Evolutionary conservation across 2,888 invertebrate genomes (phyloP).

Genomic region (Scaptomyza parva): DNA sequence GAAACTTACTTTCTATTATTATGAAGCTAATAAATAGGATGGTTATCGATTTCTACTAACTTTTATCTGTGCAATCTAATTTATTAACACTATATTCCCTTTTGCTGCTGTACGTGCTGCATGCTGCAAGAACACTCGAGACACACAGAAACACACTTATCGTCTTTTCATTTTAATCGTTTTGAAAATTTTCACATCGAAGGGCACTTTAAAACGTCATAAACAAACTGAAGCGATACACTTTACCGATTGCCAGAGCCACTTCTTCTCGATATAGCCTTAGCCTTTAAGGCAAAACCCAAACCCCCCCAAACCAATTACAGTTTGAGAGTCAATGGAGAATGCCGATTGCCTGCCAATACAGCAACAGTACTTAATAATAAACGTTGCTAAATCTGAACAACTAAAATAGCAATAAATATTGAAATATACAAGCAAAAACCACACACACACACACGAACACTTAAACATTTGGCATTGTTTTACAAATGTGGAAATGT

Average conservation of each 20-base stretch:
- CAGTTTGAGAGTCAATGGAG: slow-evolving; percentile 6
- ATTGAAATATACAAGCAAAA: slow-evolving; percentile 41
- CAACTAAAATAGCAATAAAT: slow-evolving; percentile 63
- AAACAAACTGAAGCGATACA: slow-evolving; percentile 41
- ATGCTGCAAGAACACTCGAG: too few species aligned
- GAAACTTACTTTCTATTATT: too few species aligned
- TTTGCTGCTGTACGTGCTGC: background rate
- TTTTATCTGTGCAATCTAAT: slow-evolving; percentile 10
- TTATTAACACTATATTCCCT: background rate
- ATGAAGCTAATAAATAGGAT: too few species aligned
- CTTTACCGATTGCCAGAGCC: slow-evolving; percentile 23
- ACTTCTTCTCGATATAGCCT: slow-evolving; percentile 16
- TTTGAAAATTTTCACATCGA: slow-evolving; percentile 18
- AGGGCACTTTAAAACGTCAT: slow-evolving; percentile 27
- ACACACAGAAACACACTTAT: slow-evolving; percentile 20
- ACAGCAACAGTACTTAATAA: slow-evolving; percentile 71
- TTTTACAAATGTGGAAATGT: slow-evolving; percentile 63
- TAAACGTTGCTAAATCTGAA: slow-evolving; percentile 51
- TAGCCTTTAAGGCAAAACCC: slow-evolving; percentile 2
- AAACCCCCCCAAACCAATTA: too few species aligned
- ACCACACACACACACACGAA: slow-evolving; percentile 5
- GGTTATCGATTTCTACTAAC: too few species aligned
- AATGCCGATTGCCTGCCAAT: slow-evolving; percentile 36
- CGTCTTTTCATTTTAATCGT: slow-evolving; percentile 7
- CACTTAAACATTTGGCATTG: slow-evolving; percentile 15